phyloP scores from a whole-genome alignment of 2,888 invertebrate genomes.

The Leptinotarsa juncta region DNA sequence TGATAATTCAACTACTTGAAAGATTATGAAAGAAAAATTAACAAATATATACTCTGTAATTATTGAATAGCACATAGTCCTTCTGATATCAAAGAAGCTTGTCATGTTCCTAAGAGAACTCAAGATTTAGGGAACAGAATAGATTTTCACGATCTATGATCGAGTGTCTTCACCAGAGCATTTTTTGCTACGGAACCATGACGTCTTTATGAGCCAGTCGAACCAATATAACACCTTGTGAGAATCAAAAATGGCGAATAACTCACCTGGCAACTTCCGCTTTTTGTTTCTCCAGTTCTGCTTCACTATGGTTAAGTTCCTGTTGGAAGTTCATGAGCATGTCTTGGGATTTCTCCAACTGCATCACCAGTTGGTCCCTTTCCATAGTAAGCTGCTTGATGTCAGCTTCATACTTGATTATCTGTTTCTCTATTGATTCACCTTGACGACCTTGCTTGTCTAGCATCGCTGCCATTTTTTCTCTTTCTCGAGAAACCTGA shows the following conservation, averaged over 20 bases:
- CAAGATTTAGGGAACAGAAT: no score
- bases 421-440: constrained; percentile 86
- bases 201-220: no score
- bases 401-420: constrained; percentile 86
- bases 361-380: constrained; percentile 87
- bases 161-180: no score
- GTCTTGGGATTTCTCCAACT: constrained; percentile 92
- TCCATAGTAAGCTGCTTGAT: constrained; percentile 88
- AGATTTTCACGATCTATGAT: no score
- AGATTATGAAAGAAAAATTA: no score
- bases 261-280: constrained; percentile 76
- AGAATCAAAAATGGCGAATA: neutral
- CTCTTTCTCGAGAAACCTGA: constrained; percentile 71
- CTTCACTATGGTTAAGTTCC: constrained; percentile 85
- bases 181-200: no score
- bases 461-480: constrained; percentile 81
- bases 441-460: constrained; percentile 84
- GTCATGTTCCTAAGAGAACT: no score
- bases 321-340: constrained; percentile 94
- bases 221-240: no score
- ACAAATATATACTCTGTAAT: no score
- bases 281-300: constrained; percentile 83
- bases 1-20: no score
- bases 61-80: no score
- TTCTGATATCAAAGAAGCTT: no score